phyloP scores from a whole-genome alignment of 2,797 vertebrate species.

The Alexandromys oeconomus region DNA sequence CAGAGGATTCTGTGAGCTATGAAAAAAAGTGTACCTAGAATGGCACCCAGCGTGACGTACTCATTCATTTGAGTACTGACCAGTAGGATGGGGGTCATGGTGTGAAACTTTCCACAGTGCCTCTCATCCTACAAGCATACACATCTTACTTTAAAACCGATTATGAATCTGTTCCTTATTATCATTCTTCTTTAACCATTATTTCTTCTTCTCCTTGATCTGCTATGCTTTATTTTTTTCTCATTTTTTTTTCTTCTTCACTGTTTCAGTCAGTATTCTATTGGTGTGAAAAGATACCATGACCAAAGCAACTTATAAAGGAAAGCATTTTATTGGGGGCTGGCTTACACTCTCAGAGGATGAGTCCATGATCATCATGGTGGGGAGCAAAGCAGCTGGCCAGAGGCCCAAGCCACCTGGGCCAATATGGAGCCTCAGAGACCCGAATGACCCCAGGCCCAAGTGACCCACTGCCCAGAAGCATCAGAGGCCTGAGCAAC shows the following conservation, averaged over 20 bases:
- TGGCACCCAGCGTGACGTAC: neutral
- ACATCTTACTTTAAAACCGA: slow-evolving; percentile 5
- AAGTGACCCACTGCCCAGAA: no score
- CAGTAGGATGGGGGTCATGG: neutral
- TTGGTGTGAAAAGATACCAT: neutral
- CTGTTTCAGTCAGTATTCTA: neutral
- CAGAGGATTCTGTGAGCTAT: slow-evolving; percentile 36
- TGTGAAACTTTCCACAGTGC: neutral
- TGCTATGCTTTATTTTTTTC: slow-evolving; percentile 9
- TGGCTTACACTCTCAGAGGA: neutral
- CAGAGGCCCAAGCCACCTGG: no score
- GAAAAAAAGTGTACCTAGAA: neutral
- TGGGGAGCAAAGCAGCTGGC: neutral
- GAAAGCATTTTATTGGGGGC: neutral
- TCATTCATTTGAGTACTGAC: neutral
- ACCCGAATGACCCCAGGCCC: no score
- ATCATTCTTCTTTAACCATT: slow-evolving; percentile 1
- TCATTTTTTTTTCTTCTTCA: slow-evolving; percentile 13
- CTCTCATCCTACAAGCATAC: neutral
- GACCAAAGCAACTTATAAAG: neutral
- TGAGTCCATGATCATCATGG: neutral
- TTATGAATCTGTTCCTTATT: neutral
- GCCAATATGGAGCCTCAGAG: no score
- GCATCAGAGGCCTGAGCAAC: no score
- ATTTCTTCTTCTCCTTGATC: neutral